A percentile compares a stretch with the other conserved stretches of the same genome.
phyloP scores from a whole-genome alignment of 1,140 invertebrate species.

The Ceratosolen fusciceps region DNA sequence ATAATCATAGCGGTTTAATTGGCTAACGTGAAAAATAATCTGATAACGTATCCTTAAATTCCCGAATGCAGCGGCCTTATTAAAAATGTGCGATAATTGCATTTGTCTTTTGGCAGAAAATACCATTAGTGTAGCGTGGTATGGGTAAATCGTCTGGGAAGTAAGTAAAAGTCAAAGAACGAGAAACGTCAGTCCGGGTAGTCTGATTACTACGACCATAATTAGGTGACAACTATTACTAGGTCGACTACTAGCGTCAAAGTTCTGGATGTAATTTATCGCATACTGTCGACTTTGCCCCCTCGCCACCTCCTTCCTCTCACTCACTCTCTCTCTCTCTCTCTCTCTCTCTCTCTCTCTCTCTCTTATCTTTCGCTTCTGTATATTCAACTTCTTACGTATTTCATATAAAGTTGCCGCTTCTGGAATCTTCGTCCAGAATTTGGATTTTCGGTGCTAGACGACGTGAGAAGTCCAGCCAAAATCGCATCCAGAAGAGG shows the following conservation, averaged over 20 bases:
- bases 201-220: constrained; percentile 52
- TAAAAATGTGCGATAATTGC: no score
- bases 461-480: background rate
- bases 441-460: background rate
- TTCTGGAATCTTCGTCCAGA: background rate
- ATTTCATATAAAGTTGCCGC: constrained; percentile 19
- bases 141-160: constrained; percentile 20
- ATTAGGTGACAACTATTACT: constrained; percentile 59
- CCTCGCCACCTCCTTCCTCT: no score
- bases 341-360: constrained; percentile 36
- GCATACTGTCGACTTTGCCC: constrained; percentile 53
- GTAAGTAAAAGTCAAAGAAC: constrained; percentile 2
- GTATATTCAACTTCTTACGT: constrained; percentile 14
- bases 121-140: no score
- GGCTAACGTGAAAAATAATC: no score
- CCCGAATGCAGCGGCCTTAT: no score
- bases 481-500: constrained; percentile 46
- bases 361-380: constrained; percentile 6
- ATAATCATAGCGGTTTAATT: no score
- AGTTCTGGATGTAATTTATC: constrained; percentile 57
- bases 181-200: constrained; percentile 26
- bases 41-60: no score
- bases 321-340: constrained; percentile 36
- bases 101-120: no score
- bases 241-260: constrained; percentile 49